Evolutionary conservation across 2,888 invertebrate species (phyloP).

Genomic region (Tridacna gigas): DNA sequence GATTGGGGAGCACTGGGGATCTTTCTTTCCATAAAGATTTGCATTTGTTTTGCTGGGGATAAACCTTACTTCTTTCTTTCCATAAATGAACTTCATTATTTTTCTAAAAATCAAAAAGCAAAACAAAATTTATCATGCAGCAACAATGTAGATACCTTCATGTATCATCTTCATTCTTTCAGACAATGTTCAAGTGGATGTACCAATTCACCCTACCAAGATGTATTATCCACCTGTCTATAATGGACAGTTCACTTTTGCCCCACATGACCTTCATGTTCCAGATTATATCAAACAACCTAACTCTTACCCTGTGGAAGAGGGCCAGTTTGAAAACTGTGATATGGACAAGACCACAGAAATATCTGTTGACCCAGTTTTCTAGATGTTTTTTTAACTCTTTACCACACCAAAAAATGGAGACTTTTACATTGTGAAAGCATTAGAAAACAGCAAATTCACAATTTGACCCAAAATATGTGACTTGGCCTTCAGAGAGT

Average conservation of each 20-base stretch:
- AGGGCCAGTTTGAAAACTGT: conserved; percentile 71
- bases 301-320: conserved; percentile 47
- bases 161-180: conserved; percentile 15
- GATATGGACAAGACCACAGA: conserved; percentile 53
- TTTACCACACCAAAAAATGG: too few relatives aligned
- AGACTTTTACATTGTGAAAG: too few relatives aligned
- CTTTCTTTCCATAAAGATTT: too few relatives aligned
- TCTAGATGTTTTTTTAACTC: conserved; percentile 14
- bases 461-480: too few relatives aligned
- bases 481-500: too few relatives aligned
- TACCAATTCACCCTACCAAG: conserved; percentile 45
- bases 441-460: too few relatives aligned
- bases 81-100: too few relatives aligned
- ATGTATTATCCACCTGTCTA: conserved; percentile 54
- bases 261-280: conserved; percentile 69
- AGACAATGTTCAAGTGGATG: conserved; percentile 43
- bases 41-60: too few relatives aligned
- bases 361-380: conserved; percentile 53
- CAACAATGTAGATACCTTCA: too few relatives aligned
- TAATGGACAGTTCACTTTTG: conserved; percentile 59
- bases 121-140: too few relatives aligned
- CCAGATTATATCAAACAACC: conserved; percentile 58
- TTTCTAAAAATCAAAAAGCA: not conserved
- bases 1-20: too few relatives aligned
- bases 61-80: too few relatives aligned